Base-by-base conservation (phyloP, 2,888 invertebrate genomes). In the Vesta saturnalis region DNA sequence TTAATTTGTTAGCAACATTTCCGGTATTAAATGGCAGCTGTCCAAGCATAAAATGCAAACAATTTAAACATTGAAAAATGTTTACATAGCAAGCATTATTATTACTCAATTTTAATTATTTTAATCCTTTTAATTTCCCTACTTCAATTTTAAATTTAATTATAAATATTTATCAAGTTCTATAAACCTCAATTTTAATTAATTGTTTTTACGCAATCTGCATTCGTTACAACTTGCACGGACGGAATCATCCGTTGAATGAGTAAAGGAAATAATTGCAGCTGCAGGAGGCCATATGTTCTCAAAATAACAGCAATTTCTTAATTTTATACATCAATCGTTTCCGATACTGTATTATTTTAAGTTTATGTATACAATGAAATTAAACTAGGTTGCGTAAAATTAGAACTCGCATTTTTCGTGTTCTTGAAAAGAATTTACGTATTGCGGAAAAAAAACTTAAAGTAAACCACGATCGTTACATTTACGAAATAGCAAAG, bases 21-120 rank as follows among this genome's bases (percentile, higher is more conserved):
- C 60, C 60, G 60, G 60, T 30, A 60, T 60, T 47, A 47, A 60
- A 60, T 49, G 35, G 18, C 49, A 60, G 52, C 52, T 60, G 60
- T 60, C 35, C 49, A 49, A 39, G 18, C 35, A 35, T 10, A 60
- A 60, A 60, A 10, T 23, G 30, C 22, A 15, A 10, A 47, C 47
- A 47, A 16, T 30, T 60, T 52, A 19, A 52, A 39, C 39, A 39
- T n/a, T 10, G 39, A 39, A 39, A 39, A 39, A 39, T 39, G 39
- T 39, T 39, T 39, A n/a, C 39, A n/a, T n/a, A 4, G 39, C 39
- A n/a, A n/a, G n/a, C n/a, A n/a, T n/a, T n/a, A 39, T 39, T 39
- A 39, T 39, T 39, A 39, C 39, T 39, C 39, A 39, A 39, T 39
- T 39, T 23, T 23, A 23, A 23, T 23, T 23, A 23, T 5, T 23